phyloP scores from a whole-genome alignment of 1,140 invertebrate species.

The Zaprionus camerounensis region DNA sequence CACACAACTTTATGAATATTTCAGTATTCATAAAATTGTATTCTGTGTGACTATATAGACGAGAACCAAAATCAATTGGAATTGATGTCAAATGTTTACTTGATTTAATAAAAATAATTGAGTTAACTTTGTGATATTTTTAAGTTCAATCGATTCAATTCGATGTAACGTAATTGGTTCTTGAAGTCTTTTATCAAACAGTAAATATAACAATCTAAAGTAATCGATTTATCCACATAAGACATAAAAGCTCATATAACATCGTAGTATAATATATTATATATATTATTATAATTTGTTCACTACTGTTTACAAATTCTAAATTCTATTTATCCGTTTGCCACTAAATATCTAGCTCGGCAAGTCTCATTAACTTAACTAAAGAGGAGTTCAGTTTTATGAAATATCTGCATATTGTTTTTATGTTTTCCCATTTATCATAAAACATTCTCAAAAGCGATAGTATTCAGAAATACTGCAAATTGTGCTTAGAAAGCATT shows the following conservation, averaged over 20 bases:
- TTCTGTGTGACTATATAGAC: background rate
- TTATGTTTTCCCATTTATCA: background rate
- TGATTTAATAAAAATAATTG: background rate
- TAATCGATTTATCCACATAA: no score
- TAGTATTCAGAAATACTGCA: background rate
- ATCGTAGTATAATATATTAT: no score
- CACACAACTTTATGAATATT: background rate
- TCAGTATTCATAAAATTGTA: background rate
- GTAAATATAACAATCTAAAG: background rate
- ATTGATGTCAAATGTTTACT: slow-evolving; percentile 1
- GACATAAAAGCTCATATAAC: no score
- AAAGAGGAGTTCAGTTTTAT: background rate
- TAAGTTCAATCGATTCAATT: background rate
- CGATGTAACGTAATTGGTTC: background rate
- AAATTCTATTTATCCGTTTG: no score
- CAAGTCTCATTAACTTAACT: background rate
- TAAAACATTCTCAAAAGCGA: background rate
- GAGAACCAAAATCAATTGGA: background rate
- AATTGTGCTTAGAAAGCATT: background rate
- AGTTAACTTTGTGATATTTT: background rate
- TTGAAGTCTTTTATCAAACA: background rate
- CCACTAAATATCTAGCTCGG: no score
- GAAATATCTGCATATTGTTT: background rate
- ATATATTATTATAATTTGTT: no score
- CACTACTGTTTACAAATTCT: no score